Evolutionary conservation across 2,797 vertebrate genomes (phyloP), one percentile per base, ranked within the genome.

Genomic region (Apogon hyalosoma): DNA sequence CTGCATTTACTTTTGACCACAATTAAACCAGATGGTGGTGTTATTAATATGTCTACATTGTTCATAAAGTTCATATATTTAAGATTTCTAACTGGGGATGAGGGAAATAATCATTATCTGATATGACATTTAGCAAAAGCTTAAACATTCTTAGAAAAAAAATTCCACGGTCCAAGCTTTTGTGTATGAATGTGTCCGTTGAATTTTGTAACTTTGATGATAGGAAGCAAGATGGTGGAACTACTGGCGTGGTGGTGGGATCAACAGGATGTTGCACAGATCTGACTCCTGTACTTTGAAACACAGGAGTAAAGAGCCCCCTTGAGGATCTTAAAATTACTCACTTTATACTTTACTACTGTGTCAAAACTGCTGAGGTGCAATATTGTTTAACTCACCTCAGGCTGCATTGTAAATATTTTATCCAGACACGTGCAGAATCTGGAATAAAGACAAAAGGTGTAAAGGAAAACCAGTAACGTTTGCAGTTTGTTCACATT

Each of bases 181-280:
- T 33, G 11, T 12, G 46, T 58, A 70, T 55, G 58, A 76, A 69
- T 18, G 3, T 1, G 57, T 77, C 40, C 18, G 78, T 79, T 76
- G 36, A 18, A 71, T 81, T 80, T 80, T 41, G 51, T 78, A 73
- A 73, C 84, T 69, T 77, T 49, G 11, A 77, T 18, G 66, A 79
- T 79, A 84, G 88, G 87, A 93, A 90, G 87, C 85, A 94, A 93
- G 84, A 93, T 94, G 92, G 91, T 83, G 92, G 90, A 88, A 87
- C 57, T 15, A 62, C 52, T 58, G 70, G 76, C 51, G 48, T 11
- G 76, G 39, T 62, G 70, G 56, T 68, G 63, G 77, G 69, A 63
- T 63, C 11, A 40, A 38, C 33, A 38, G 53, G 48, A 59, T 74
- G 68, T 28, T 69, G 83, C 42, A 61, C 77, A 42, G 80, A 42